Base-by-base conservation (phyloP, 2,797 vertebrate species). In the Mus minutoides region DNA sequence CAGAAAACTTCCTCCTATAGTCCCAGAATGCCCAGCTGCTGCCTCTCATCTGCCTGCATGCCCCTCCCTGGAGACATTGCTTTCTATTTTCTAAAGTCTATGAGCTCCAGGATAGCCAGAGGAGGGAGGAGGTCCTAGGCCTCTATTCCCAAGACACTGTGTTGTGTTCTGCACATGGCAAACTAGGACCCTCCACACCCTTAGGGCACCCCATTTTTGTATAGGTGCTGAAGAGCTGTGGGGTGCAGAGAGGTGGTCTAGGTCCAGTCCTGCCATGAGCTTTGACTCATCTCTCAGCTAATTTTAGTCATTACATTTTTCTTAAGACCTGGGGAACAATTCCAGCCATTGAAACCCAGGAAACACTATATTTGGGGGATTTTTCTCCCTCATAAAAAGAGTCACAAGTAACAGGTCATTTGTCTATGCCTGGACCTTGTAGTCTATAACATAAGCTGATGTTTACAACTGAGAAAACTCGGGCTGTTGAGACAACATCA, bases 141-240 rank as follows among this genome's bases (percentile, higher is more conserved):
- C 4, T n/a, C n/a, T 69, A 16, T 12, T 46, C 1, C 73, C 58
- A 14, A 13, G 71, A 14, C 26, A 14, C 49, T 0, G 11, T 3
- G 7, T 9, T 8, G 34, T 31, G 29, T 3, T 0, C 11, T 1
- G 24, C 0, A 0, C 60, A 43, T 1, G 13, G 49, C 46, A 62
- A 64, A 46, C 14, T 62, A 11, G 0, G 5, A n/a, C 58, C 73
- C 21, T 8, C 29, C 12, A 17, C 34, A 2, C 58, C 37, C 9
- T 52, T 1, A 40, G 16, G n/a, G 73, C 31, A 8, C 24, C 58
- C 29, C 8, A 2, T 0, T 58, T 29, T 6, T 62, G 43, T 3
- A 22, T 6, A 3, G 43, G 54, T 84, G 24, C 49, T 4, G 13
- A 49, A 91, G 16, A 62, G 34, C 19, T 62, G n/a, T 34, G 88